Conservation (phyloP, 2,888 invertebrate genomes). For the Zelleria hepariella region DNA sequence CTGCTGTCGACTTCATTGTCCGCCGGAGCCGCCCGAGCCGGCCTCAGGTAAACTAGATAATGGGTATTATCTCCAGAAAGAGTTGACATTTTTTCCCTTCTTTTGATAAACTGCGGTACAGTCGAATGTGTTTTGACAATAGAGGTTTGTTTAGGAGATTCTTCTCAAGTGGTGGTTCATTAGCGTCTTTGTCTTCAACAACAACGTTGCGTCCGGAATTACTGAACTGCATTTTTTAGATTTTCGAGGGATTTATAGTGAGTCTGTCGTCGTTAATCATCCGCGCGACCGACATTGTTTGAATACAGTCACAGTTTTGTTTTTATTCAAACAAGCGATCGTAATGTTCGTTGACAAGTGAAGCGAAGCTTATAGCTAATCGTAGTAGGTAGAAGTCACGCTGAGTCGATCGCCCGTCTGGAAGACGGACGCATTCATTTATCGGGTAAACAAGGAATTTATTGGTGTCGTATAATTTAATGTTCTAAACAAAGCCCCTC, state of each 20-base stretch:
- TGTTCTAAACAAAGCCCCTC: conserved; percentile 64
- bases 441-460: conserved; percentile 67
- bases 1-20: conserved; percentile 58
- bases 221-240: neutral
- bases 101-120: conserved; percentile 42
- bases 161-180: conserved; percentile 33
- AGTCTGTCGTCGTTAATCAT: neutral
- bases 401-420: conserved; percentile 34
- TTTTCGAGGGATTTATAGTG: neutral
- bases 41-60: conserved; percentile 65
- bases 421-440: conserved; percentile 51
- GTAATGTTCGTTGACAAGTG: conserved; percentile 5
- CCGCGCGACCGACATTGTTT: neutral
- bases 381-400: conserved; percentile 4
- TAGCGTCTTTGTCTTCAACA: conserved; percentile 32
- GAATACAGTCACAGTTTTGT: neutral
- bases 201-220: neutral
- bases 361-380: conserved; percentile 9
- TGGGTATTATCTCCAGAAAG: conserved; percentile 57
- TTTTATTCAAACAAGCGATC: neutral
- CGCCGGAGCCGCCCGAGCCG: conserved; percentile 35
- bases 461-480: conserved; percentile 70
- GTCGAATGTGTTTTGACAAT: conserved; percentile 58
- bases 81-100: conserved; percentile 56
- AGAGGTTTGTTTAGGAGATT: conserved; percentile 54